A percentile compares a stretch with the other conserved stretches of the same genome.
Evolutionary conservation across 2,888 invertebrate genomes (phyloP).

Genomic region (Gerosis bhagava): DNA sequence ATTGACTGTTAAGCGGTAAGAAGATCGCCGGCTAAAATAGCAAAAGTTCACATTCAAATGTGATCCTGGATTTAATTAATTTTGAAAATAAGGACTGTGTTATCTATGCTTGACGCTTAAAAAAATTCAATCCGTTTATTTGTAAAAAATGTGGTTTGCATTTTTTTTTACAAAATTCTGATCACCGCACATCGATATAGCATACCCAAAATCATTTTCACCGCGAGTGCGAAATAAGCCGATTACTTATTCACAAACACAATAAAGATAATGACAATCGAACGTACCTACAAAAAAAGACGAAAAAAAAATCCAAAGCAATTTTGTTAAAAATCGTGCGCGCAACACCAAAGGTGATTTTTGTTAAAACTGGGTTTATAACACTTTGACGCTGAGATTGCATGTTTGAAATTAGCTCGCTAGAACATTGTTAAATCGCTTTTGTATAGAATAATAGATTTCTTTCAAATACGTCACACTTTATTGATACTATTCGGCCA

Average conservation of each 20-base stretch:
- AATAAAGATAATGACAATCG: conserved; percentile 21
- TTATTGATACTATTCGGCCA: too few relatives aligned
- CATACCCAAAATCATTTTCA: conserved; percentile 3
- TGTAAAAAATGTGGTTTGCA: too few relatives aligned
- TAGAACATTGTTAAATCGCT: conserved; percentile 5
- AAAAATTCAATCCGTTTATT: too few relatives aligned
- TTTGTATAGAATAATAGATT: neutral
- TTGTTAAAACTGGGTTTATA: conserved; percentile 18
- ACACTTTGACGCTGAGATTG: conserved; percentile 10
- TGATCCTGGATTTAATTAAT: too few relatives aligned
- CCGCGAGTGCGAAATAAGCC: conserved; percentile 6
- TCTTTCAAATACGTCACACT: neutral
- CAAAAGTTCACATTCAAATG: too few relatives aligned
- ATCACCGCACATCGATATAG: conserved; percentile 2
- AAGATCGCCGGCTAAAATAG: too few relatives aligned
- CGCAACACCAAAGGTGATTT: conserved; percentile 14
- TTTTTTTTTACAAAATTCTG: conserved; percentile 4
- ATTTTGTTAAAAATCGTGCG: conserved; percentile 21
- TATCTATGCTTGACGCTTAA: too few relatives aligned
- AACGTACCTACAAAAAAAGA: conserved; percentile 15
- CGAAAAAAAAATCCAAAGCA: conserved; percentile 17
- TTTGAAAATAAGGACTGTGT: too few relatives aligned
- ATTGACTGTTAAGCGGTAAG: too few relatives aligned
- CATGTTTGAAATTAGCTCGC: conserved; percentile 7
- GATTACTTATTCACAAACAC: conserved; percentile 22